Evolutionary conservation across 1,140 invertebrate genomes (phyloP), one percentile per base, ranked within the genome.

Genomic region (Bombus confusus): DNA sequence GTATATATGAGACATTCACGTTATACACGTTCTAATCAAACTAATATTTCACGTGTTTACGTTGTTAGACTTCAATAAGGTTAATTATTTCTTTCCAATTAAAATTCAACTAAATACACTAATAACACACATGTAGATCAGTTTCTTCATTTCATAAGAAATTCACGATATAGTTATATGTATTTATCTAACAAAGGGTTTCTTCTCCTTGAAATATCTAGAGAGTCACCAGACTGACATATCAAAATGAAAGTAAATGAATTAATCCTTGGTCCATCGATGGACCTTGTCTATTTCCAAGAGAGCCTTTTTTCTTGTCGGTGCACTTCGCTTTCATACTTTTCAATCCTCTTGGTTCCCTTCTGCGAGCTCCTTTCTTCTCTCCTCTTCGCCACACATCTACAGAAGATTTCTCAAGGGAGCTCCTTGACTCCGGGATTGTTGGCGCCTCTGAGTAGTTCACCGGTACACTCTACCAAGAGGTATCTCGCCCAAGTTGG

Each of bases 391-490:
- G 80, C 47, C 83, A 88, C 79, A 85, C 83, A 88, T 84, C 79
- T 71, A 76, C 75, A 71, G 76, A 85, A 90, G 89, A 91, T 91
- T 91, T 91, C 90, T 91, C 86, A 83, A 86, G 90, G 89, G 91
- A 92, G 83, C 86, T 80, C 83, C 87, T 81, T 81, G 85, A 92
- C 89, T 87, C 86, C 79, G 88, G 87, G 89, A 92, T 94, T 92
- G 92, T 93, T 92, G 92, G 90, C 87, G 91, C 88, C 89, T 87
- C 80, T 68, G 88, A 92, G 86, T 89, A 87, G 86, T 91, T 90
- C 85, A 79, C 76, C 64, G 87, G 87, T 87, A 83, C 89, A 90
- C 87, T 87, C 87, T 73, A 78, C 86, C 86, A 37, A 82, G 76
- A 71, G 73, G 80, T 85, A 84, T 91, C 86, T 90, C 91, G 87